Percentiles rank a stretch among this genome's conserved stretches.
phyloP scores from a whole-genome alignment of 2,888 invertebrate species.

The Achlya flavicornis region DNA sequence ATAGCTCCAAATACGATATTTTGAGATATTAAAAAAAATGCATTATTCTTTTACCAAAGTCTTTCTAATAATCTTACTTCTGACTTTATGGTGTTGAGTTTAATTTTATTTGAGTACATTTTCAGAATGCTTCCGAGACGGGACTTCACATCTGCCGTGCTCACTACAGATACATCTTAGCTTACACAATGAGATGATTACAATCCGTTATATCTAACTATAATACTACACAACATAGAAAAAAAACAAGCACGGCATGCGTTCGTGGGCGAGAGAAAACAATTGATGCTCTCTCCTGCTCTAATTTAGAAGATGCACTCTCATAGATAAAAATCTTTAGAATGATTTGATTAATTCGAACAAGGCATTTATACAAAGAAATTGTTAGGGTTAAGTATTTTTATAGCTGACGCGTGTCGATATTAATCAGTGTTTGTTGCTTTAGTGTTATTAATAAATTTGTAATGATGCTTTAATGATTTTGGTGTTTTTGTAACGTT shows the following conservation, averaged over 20 bases:
- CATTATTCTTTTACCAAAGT: no score
- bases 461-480: slow-evolving; percentile 72
- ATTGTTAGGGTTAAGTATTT: slow-evolving; percentile 74
- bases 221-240: slow-evolving; percentile 55
- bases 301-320: slow-evolving; percentile 78
- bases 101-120: no score
- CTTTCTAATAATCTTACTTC: no score
- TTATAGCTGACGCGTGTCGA: slow-evolving; percentile 81
- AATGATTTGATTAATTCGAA: slow-evolving; percentile 83
- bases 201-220: slow-evolving; percentile 81
- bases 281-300: slow-evolving; percentile 78
- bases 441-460: slow-evolving; percentile 73
- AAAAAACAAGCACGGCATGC: slow-evolving; percentile 66
- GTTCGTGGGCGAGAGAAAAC: slow-evolving; percentile 81
- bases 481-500: slow-evolving; percentile 36
- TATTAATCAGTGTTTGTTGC: slow-evolving; percentile 68
- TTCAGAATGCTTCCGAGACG: slow-evolving; percentile 5
- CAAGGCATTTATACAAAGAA: slow-evolving; percentile 69
- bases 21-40: no score
- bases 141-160: slow-evolving; percentile 53
- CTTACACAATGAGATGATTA: slow-evolving; percentile 83
- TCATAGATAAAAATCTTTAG: slow-evolving; percentile 66
- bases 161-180: slow-evolving; percentile 66
- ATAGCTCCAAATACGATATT: no score
- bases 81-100: no score